Conservation (phyloP, 2,113 vertebrate species). For the Scytalopus superciliaris region DNA sequence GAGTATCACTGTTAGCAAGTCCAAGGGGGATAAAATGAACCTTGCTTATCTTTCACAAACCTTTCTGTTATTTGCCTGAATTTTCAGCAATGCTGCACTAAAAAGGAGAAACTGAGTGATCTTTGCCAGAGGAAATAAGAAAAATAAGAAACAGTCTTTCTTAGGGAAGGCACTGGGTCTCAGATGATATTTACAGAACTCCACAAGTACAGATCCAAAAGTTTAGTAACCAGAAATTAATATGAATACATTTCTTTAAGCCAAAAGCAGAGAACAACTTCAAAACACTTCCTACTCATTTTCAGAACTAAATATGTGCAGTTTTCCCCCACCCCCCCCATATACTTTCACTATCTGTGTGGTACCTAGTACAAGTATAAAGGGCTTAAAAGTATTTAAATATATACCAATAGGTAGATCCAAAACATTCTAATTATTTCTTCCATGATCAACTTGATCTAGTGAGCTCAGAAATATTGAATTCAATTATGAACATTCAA, state of each 20-base stretch:
- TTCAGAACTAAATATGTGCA: background rate
- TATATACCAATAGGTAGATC: background rate
- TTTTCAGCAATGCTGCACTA: background rate
- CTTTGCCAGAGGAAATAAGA: conserved; percentile 7
- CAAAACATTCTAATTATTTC: background rate
- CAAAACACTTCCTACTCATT: background rate
- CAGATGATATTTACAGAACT: background rate
- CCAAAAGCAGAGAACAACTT: background rate
- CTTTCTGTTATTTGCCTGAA: background rate
- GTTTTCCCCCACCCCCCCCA: background rate
- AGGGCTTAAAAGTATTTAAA: background rate
- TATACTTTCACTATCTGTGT: background rate
- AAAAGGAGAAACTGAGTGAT: conserved; percentile 30
- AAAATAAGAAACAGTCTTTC: background rate
- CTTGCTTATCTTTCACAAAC: background rate
- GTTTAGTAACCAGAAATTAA: background rate
- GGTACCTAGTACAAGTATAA: background rate
- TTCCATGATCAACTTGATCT: background rate
- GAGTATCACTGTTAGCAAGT: background rate
- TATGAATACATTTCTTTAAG: background rate
- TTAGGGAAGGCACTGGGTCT: background rate
- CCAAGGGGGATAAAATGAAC: background rate
- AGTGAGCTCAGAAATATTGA: background rate
- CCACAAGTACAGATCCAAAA: background rate
- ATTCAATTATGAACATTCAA: background rate